Evolutionary conservation across 2,797 vertebrate genomes (phyloP).

Genomic region (Cirrhinus molitorella): DNA sequence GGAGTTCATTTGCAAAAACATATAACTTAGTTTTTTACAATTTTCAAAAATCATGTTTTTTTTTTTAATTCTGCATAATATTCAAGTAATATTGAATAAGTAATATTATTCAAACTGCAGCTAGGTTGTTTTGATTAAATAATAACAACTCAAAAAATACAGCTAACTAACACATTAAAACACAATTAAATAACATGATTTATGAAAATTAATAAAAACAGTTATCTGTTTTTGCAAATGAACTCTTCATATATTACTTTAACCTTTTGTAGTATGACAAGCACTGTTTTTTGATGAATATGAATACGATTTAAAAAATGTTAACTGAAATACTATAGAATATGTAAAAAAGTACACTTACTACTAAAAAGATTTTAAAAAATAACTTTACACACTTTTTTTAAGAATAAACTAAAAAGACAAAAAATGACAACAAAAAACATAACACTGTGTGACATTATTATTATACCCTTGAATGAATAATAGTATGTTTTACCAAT

Average conservation of each 20-base stretch:
- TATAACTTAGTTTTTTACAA: too few species aligned
- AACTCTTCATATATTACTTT: not conserved
- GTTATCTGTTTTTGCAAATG: too few species aligned
- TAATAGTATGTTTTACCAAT: not conserved
- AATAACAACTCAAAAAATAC: too few species aligned
- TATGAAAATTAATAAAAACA: too few species aligned
- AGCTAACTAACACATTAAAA: too few species aligned
- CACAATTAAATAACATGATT: too few species aligned
- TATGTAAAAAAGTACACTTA: not conserved
- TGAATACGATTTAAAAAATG: not conserved
- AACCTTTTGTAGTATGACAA: not conserved
- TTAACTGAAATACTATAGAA: not conserved
- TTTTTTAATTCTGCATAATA: too few species aligned
- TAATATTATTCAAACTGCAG: too few species aligned
- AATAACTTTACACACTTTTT: not conserved
- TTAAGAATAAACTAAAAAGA: not conserved
- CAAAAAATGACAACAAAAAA: not conserved
- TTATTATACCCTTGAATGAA: not conserved
- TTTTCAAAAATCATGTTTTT: too few species aligned
- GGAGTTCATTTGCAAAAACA: too few species aligned
- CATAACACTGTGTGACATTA: not conserved
- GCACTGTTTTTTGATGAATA: not conserved
- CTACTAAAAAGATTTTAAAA: not conserved
- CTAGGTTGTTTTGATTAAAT: too few species aligned
- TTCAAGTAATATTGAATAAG: too few species aligned